Evolutionary conservation across 2,888 invertebrate genomes (phyloP).

Genomic region (Syritta pipiens): DNA sequence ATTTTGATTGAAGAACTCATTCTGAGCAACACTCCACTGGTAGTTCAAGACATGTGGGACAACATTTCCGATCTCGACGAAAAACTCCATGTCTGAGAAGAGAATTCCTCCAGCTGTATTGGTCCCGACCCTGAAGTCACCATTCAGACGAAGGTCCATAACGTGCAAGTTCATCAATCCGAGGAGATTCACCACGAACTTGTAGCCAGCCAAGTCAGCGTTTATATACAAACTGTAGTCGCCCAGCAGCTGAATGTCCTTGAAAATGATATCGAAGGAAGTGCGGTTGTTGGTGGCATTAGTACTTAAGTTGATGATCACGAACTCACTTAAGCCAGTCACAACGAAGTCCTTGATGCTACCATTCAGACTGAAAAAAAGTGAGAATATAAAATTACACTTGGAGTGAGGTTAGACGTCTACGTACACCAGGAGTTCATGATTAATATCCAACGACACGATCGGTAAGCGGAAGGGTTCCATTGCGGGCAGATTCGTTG

Average conservation of each 20-base stretch:
- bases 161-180: slow-evolving; percentile 31
- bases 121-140: slow-evolving; percentile 5
- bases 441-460: slow-evolving; percentile 9
- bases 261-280: slow-evolving; percentile 70
- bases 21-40: slow-evolving; percentile 70
- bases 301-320: slow-evolving; percentile 67
- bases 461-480: slow-evolving; percentile 65
- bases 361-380: slow-evolving; percentile 62
- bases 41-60: slow-evolving; percentile 71
- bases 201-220: slow-evolving; percentile 33
- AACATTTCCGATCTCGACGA: slow-evolving; percentile 70
- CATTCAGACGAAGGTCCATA: slow-evolving; percentile 1
- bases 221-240: slow-evolving; percentile 49
- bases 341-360: slow-evolving; percentile 71
- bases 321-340: slow-evolving; percentile 70
- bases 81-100: slow-evolving; percentile 69
- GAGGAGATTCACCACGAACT: slow-evolving; percentile 11
- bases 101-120: slow-evolving; percentile 57
- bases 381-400: too few relatives aligned
- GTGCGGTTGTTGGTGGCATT: slow-evolving; percentile 61
- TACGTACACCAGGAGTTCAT: slow-evolving; percentile 15
- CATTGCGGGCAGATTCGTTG: slow-evolving; percentile 70
- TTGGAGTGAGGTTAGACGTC: too few relatives aligned
- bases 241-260: slow-evolving; percentile 70
- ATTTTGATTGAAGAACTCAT: slow-evolving; percentile 69